Percentiles rank a stretch among this genome's conserved stretches.
phyloP scores from a whole-genome alignment of 37 sponge, comb jelly and placozoan species.

The Agelas oroides region DNA sequence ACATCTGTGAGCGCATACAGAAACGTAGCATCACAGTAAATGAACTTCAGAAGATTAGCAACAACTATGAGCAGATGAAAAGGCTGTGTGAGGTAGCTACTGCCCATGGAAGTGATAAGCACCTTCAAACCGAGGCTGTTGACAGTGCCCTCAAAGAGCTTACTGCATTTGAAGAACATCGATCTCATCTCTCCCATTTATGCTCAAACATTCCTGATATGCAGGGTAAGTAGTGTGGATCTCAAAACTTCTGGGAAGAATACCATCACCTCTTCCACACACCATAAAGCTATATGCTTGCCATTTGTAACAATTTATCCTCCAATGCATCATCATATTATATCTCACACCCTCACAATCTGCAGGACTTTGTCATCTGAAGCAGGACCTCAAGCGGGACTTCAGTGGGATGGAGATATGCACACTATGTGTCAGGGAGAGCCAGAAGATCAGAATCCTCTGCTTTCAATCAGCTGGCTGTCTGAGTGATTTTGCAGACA shows the following conservation, averaged over 20 bases:
- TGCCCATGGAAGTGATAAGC: not conserved
- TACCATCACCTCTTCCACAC: too few species aligned
- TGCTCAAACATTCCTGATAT: not conserved
- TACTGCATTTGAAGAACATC: not conserved
- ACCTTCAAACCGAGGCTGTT: not conserved
- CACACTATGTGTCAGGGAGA: constrained; percentile 1
- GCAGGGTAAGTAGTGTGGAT: too few species aligned
- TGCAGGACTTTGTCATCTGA: not conserved
- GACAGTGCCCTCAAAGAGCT: not conserved
- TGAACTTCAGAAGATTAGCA: constrained; percentile 26
- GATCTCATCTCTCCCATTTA: constrained; percentile 1
- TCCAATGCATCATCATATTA: too few species aligned
- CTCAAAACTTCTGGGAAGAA: too few species aligned
- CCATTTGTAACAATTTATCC: too few species aligned
- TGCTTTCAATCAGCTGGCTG: constrained; percentile 8
- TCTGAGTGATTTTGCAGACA: not conserved
- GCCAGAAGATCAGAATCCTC: not conserved
- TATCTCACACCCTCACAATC: too few species aligned
- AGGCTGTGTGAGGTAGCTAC: constrained; percentile 32
- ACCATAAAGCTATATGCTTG: too few species aligned
- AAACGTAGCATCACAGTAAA: constrained; percentile 24
- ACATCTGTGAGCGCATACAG: constrained; percentile 4
- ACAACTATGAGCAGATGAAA: constrained; percentile 30
- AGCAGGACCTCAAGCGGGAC: not conserved
- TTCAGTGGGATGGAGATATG: constrained; percentile 1